phyloP scores from a whole-genome alignment of 1,140 invertebrate species.

The Cataglyphis hispanica region DNA sequence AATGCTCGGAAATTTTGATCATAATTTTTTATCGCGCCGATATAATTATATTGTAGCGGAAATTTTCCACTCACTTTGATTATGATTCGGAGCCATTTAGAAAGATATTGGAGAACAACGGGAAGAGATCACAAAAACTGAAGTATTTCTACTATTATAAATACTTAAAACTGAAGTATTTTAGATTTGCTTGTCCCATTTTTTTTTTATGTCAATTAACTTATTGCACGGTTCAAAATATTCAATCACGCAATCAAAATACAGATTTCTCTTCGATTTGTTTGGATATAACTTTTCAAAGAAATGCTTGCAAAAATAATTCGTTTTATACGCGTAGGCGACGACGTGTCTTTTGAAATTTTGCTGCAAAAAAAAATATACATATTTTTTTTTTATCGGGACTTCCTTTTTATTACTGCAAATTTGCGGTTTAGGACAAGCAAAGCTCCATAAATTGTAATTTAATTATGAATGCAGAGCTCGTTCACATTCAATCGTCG shows the following conservation, averaged over 20 bases:
- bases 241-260: background rate
- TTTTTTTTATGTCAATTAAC: constrained; percentile 23
- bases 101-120: background rate
- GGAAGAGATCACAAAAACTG: background rate
- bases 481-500: constrained; percentile 17
- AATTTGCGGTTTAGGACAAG: background rate
- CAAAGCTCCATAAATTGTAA: background rate
- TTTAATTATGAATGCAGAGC: constrained; percentile 26
- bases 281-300: constrained; percentile 6
- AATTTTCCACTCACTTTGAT: constrained; percentile 6
- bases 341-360: constrained; percentile 18
- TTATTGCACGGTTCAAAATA: background rate
- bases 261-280: background rate
- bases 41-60: background rate
- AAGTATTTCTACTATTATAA: no score
- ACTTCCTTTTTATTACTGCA: constrained; percentile 11
- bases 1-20: background rate
- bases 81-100: background rate
- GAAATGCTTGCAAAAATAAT: constrained; percentile 37
- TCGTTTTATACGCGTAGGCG: background rate
- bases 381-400: background rate
- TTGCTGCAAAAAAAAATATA: background rate
- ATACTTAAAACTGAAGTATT: no score
- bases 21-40: constrained; percentile 25
- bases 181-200: background rate